Conservation (phyloP, 2,888 invertebrate genomes). For the Brachyopa scutellaris region DNA sequence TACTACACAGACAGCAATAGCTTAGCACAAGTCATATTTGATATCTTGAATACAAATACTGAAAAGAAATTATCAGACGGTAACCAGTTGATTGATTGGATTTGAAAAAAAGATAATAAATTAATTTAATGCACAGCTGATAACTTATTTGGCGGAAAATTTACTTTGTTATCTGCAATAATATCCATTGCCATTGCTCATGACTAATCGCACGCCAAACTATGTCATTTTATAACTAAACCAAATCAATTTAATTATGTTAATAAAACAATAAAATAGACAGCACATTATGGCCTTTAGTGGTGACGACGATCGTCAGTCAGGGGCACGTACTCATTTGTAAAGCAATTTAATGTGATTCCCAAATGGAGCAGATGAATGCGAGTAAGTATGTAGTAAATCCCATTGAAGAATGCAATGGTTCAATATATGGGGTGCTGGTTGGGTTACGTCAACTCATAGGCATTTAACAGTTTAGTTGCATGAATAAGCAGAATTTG, state of each 20-base stretch:
- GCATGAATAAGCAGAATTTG: constrained; percentile 24
- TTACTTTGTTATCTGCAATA: not conserved
- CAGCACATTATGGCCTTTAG: constrained; percentile 2
- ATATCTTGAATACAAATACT: too few relatives aligned
- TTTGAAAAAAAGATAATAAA: constrained; percentile 12
- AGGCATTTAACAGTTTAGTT: constrained; percentile 28
- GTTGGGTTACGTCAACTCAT: constrained; percentile 59
- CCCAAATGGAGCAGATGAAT: constrained; percentile 24
- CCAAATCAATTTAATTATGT: constrained; percentile 37
- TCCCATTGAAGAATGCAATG: constrained; percentile 39
- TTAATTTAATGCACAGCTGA: not conserved
- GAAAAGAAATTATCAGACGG: not conserved
- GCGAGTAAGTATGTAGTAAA: constrained; percentile 4
- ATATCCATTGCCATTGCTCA: too few relatives aligned
- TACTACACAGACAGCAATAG: too few relatives aligned
- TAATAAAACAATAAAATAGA: constrained; percentile 10
- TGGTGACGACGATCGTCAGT: not conserved
- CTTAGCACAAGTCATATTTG: too few relatives aligned
- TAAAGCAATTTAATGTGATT: constrained; percentile 24
- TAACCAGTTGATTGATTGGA: constrained; percentile 9
- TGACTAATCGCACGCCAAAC: not conserved
- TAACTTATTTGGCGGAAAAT: not conserved
- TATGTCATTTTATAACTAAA: not conserved
- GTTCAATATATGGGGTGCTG: constrained; percentile 41
- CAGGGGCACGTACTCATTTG: constrained; percentile 14